These are phyloP conservation scores for Labrus mixtus DNA, from an alignment of 2,113 vertebrate genomes.

Conservation along the genomic window DNA sequence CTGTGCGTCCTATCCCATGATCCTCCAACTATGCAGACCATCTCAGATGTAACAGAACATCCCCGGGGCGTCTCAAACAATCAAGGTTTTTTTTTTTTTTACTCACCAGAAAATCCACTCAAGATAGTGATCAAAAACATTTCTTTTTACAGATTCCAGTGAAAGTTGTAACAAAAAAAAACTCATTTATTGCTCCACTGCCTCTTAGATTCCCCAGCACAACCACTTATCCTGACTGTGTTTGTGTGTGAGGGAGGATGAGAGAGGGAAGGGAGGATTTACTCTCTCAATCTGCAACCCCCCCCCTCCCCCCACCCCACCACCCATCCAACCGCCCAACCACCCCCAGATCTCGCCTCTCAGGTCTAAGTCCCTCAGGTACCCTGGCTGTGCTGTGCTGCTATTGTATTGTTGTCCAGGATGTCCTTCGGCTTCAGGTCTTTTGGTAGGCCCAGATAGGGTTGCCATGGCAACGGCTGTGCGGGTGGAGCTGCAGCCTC, in stretches of 20 bases:
- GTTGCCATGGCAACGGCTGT: conserved; percentile 83
- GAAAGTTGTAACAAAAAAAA: conserved; percentile 14
- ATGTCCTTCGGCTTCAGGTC: conserved; percentile 85
- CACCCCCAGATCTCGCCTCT: conserved; percentile 69
- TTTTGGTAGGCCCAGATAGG: conserved; percentile 84
- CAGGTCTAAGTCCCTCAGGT: conserved; percentile 82
- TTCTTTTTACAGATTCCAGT: not conserved
- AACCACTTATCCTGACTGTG: conserved; percentile 61
- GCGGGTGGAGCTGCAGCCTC: conserved; percentile 79
- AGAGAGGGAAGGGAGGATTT: conserved; percentile 67
- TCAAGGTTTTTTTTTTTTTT: conserved; percentile 5
- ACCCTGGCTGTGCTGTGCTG: conserved; percentile 77
- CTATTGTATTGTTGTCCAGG: conserved; percentile 85
- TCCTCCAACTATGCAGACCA: conserved; percentile 4
- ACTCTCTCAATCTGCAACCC: conserved; percentile 64
- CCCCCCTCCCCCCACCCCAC: not conserved
- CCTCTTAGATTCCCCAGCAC: conserved; percentile 43
- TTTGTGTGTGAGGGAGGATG: conserved; percentile 61
- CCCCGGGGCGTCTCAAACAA: not conserved
- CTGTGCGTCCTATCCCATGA: not conserved
- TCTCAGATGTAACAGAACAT: conserved; percentile 5
- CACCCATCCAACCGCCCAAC: conserved; percentile 11
- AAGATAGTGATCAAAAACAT: conserved; percentile 19
- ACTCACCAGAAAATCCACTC: conserved; percentile 35
- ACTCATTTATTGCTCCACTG: conserved; percentile 40